A percentile compares a stretch with the other conserved stretches of the same genome.
These are phyloP conservation scores for Lagorchestes hirsutus DNA, from an alignment of 2,797 vertebrate genomes.

Conservation along the genomic window DNA sequence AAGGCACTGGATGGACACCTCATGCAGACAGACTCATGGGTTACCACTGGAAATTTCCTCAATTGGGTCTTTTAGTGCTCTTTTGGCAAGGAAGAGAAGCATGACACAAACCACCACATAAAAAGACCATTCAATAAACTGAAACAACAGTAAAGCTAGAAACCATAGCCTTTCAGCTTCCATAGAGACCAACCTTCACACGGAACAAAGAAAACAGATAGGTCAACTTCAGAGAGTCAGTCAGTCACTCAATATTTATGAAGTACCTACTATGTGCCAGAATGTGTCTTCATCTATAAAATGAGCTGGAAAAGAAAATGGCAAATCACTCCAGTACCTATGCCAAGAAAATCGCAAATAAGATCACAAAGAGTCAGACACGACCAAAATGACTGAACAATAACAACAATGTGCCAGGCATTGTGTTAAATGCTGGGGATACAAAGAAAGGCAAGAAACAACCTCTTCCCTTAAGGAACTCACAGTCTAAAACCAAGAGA, in stretches of 20 bases:
- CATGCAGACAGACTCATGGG: constrained; percentile 45
- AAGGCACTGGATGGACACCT: constrained; percentile 37
- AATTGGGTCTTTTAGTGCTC: constrained; percentile 22
- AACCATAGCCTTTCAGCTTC: background rate
- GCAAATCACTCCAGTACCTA: too few relatives aligned
- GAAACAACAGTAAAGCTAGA: constrained; percentile 49
- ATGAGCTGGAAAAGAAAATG: background rate
- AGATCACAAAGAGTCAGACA: background rate
- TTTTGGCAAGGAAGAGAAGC: constrained; percentile 10
- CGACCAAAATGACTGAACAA: background rate
- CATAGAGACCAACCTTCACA: background rate
- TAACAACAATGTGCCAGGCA: background rate
- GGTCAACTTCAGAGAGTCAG: background rate
- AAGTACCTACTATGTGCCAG: background rate
- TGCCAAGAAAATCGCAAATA: background rate
- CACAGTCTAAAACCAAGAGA: background rate
- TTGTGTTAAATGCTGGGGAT: background rate
- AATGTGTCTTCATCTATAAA: background rate
- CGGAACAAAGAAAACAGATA: constrained; percentile 20
- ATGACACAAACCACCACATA: constrained; percentile 16
- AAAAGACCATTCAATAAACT: constrained; percentile 46
- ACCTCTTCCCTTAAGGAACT: background rate
- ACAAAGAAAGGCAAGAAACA: background rate
- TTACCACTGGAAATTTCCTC: constrained; percentile 57
- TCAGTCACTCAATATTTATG: background rate